These are phyloP conservation scores for Apamea anceps DNA, from an alignment of 2,888 invertebrate species.

Conservation along the genomic window DNA sequence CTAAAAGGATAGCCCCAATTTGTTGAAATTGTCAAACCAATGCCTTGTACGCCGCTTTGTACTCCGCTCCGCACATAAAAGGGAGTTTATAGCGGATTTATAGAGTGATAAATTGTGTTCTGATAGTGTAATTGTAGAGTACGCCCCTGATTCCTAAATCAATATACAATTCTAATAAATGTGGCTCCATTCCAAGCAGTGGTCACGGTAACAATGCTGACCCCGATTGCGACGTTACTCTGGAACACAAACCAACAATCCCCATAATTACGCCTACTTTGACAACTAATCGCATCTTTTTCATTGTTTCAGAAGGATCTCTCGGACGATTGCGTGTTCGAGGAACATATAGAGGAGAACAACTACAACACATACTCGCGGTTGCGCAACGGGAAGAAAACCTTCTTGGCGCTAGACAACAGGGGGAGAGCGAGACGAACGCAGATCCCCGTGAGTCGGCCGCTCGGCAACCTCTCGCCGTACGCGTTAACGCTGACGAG, in stretches of 20 bases:
- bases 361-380: constrained; percentile 96
- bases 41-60: constrained; percentile 69
- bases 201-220: constrained; percentile 37
- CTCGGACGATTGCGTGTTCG: constrained; percentile 96
- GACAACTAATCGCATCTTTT: constrained; percentile 74
- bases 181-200: constrained; percentile 38
- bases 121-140: constrained; percentile 59
- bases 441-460: constrained; percentile 92
- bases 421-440: constrained; percentile 93
- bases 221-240: constrained; percentile 30
- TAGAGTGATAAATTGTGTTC: constrained; percentile 66
- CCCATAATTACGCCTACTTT: constrained; percentile 49
- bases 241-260: constrained; percentile 1
- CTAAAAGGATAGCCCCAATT: constrained; percentile 79
- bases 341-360: constrained; percentile 95
- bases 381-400: constrained; percentile 91
- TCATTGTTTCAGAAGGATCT: constrained; percentile 95
- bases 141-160: constrained; percentile 43
- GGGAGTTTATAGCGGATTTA: constrained; percentile 68
- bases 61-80: constrained; percentile 67
- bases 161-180: constrained; percentile 51
- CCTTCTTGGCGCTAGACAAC: constrained; percentile 94
- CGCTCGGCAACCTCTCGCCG: constrained; percentile 93
- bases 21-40: constrained; percentile 75
- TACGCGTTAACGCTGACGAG: constrained; percentile 92